Evolutionary conservation across 2,888 invertebrate genomes (phyloP), one percentile per base, ranked within the genome.

Genomic region (Platycnemis pennipes): DNA sequence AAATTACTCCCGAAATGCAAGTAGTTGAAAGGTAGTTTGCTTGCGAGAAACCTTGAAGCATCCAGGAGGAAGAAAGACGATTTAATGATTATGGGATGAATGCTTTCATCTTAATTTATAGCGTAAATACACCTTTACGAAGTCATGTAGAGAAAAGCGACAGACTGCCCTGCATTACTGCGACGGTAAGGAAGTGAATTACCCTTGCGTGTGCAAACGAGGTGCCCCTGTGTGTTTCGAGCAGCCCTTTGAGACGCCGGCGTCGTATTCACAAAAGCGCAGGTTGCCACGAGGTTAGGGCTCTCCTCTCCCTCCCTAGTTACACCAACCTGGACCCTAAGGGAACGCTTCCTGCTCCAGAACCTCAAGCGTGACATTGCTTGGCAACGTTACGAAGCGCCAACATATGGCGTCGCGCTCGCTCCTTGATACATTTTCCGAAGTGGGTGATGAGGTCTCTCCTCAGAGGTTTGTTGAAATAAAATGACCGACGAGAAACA

Each of bases 281-380:
- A 31, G 69, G 69, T 77, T 31, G 31, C 31, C 69, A 31, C 31
- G 69, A 16, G 69, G 69, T 77, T 37, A 77, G 31, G 69, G 26
- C 22, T 63, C 63, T 22, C 63, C 63, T 26, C 69, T 7, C 31
- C 69, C 3, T 13, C 69, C 49, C 63, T 22, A 4, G 13, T 77
- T 31, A 16, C 31, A 37, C n/a, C 31, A 26, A 22, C 8, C 69
- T 3, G 69, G 69, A 31, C 37, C 69, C 69, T 77, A 7, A 8
- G 69, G 69, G 31, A 77, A 0, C 31, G 31, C 69, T 77, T 77
- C 69, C 69, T 31, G 69, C 31, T 77, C 8, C 11, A 37, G 16
- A n/a, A 77, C 69, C 31, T 77, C 37, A 37, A 77, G 69, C 63
- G 69, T 77, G 63, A 63, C 63, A 63, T 63, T 26, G 69, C 69